These are phyloP conservation scores for Saimiri boliviensis DNA, from an alignment of 2,113 vertebrate species.

Conservation along the genomic window DNA sequence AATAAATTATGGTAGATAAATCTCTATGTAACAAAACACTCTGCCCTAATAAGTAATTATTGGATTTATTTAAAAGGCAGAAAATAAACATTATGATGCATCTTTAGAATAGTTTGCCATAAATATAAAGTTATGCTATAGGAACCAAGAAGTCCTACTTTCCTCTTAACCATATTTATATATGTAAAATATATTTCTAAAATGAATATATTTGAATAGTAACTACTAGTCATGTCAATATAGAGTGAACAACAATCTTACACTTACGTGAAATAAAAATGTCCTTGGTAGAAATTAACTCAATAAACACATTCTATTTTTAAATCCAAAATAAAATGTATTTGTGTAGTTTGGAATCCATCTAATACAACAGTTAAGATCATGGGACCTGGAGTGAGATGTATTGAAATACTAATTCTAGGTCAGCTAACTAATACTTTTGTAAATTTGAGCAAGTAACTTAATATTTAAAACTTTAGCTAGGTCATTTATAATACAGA, in stretches of 20 bases:
- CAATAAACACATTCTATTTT: background rate
- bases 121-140: background rate
- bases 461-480: background rate
- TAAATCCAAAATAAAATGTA: background rate
- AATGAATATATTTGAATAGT: background rate
- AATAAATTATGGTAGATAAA: background rate
- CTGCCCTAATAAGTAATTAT: background rate
- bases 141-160: background rate
- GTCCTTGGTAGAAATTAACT: background rate
- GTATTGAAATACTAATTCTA: background rate
- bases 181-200: background rate
- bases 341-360: background rate
- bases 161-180: background rate
- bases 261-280: background rate
- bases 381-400: background rate
- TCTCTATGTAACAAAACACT: background rate
- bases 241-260: background rate
- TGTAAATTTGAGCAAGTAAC: background rate
- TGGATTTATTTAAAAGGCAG: background rate
- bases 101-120: background rate
- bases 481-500: background rate
- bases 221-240: background rate
- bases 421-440: background rate
- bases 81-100: background rate
- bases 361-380: background rate